Evolutionary conservation across 1,140 invertebrate genomes (phyloP), one percentile per base, ranked within the genome.

Genomic region (Caerostris darwini): DNA sequence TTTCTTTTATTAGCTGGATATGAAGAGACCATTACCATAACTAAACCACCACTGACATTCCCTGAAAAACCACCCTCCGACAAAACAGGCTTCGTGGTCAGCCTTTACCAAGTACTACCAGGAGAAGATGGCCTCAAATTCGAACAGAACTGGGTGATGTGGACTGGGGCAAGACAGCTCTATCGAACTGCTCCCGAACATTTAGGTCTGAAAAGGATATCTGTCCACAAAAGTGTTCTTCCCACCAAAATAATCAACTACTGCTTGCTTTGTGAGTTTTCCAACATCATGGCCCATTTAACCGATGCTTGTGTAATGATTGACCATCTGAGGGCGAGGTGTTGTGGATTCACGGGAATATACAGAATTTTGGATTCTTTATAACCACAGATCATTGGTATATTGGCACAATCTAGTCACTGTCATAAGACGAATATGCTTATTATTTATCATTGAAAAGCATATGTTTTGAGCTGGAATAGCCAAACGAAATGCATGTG

Each of bases 241-340:
- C 88, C 93, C 7, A 90, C 93, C 17, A 82, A 90, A 12, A 81
- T 95, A 17, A 95, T 95, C 58, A 95, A 95, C 50, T 99, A 99
- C 96, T 96, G 99, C 82, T 96, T 99, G 69, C 97, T 99, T 19
- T 99, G 98, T 96, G 98, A 99, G 96, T 99, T 98, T 96, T 97
- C 98, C 90, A 98, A 98, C 96, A 96, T 99, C 94, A 97, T 98
- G 95, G 98, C 98, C 95, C 98, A 98, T 96, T 96, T 99, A 94
- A 98, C 98, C 2, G 97, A 98, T 57, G 98, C 98, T 53, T 98
- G 98, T 71, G 97, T 98, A 95, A 96, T 99, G 94, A 97, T 99
- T 93, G 98, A 98, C 34, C 98, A 98, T 3, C 95, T 99, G 53
- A 96, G 98, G 92, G 98, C 98, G 0, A 96, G 98, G 58, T 97